Percentiles rank a stretch among this genome's conserved stretches.
Evolutionary conservation across 1,140 invertebrate species (phyloP).

Genomic region (Coptotermes formosanus): DNA sequence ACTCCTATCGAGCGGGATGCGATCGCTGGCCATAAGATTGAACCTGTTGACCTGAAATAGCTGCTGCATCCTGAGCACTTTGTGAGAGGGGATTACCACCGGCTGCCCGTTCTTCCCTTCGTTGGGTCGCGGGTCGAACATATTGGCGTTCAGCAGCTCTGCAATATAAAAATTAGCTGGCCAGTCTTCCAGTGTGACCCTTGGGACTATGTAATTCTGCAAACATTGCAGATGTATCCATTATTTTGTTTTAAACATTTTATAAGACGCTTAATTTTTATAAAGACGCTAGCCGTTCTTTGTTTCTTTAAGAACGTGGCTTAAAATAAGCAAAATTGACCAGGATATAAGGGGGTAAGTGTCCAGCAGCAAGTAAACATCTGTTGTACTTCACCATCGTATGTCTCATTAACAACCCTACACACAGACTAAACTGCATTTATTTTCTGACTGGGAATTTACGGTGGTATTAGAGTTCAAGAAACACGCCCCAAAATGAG

Average conservation of each 20-base stretch:
- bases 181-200: not conserved
- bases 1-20: conserved; percentile 84
- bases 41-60: conserved; percentile 86
- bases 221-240: not conserved
- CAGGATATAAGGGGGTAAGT: no score
- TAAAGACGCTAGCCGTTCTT: no score
- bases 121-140: conserved; percentile 69
- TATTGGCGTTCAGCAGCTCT: conserved; percentile 82
- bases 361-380: no score
- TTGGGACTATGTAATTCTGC: not conserved
- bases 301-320: no score
- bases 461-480: no score
- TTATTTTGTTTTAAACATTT: not conserved
- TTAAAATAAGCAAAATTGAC: no score
- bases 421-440: no score
- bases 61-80: conserved; percentile 72
- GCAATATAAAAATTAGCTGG: conserved; percentile 41
- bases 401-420: no score
- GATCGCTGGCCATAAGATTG: conserved; percentile 88
- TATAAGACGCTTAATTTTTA: no score
- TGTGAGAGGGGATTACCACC: conserved; percentile 72
- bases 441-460: no score
- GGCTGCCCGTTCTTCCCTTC: conserved; percentile 79
- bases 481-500: no score
- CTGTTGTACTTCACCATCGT: no score